Base-by-base conservation (phyloP, 2,888 invertebrate genomes). In the Sarcophaga rosellei region DNA sequence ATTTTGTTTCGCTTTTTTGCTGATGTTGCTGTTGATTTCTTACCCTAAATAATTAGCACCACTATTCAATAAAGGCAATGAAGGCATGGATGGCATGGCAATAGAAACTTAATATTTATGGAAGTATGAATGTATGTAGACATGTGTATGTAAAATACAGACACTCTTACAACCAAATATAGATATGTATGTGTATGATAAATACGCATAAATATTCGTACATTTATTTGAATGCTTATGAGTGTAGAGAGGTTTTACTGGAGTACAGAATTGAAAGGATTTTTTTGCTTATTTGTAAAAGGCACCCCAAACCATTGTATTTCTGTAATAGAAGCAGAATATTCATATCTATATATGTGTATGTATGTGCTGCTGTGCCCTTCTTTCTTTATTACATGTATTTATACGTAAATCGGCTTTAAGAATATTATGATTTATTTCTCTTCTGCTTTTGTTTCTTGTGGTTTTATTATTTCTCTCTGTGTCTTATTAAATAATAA, bases 31-130 rank as follows among this genome's bases (percentile, higher is more conserved):
- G 75, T 70, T 75, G 88, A 90, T 88, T 89, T 89, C 89, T 89
- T 90, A 90, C 89, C 90, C 90, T 88, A 90, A 92, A 91, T 91
- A 91, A 92, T 92, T 91, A 92, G 91, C 92, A 90, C 89, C 91
- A 90, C 89, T 90, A 91, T 91, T 91, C 90, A 91, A 88, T 85
- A 89, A 89, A 89, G 90, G 88, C 89, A 68, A 68, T 2, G 10
- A 35, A 10, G 35, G 35, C 35, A 35, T 35, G 35, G 8, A 35
- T 10, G 15, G 57, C 21, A 74, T 59, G 66, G 79, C 72, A 82
- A 75, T 78, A 57, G 44, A 59, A 44, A 21, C 25, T 15, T 17
- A 68, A 15, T 63, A 68, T 68, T n/a, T 68, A 25, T 65, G 65
- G 3, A 17, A 17, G 25, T 70, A 17, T 23, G 23, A 6, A 23